Evolutionary conservation across 2,888 invertebrate species (phyloP).

Genomic region (Perizoma affinitatum): DNA sequence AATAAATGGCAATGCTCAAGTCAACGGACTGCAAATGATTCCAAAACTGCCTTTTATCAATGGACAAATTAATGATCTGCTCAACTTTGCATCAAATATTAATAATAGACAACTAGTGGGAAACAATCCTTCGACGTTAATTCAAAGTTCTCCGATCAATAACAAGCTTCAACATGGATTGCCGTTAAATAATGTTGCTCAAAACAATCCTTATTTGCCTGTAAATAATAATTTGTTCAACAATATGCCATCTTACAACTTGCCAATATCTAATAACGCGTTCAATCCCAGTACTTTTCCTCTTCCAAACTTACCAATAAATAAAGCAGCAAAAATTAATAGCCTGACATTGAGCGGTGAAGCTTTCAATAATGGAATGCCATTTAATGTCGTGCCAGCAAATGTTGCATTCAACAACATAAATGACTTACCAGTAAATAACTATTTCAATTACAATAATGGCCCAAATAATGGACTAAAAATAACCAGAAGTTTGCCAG

Average conservation of each 20-base stretch:
- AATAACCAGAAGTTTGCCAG: constrained; percentile 18
- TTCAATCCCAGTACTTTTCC: neutral
- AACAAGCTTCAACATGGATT: constrained; percentile 8
- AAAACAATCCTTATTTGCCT: constrained; percentile 11
- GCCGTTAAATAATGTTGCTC: constrained; percentile 8
- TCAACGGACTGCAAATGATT: constrained; percentile 14
- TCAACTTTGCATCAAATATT: constrained; percentile 14
- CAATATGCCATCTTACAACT: neutral
- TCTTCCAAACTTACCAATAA: constrained; percentile 3
- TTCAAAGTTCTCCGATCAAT: constrained; percentile 12
- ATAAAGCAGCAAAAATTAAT: constrained; percentile 13
- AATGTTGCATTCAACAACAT: neutral
- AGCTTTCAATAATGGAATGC: constrained; percentile 25
- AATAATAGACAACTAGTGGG: constrained; percentile 29
- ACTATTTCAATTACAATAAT: constrained; percentile 11
- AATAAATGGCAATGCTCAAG: constrained; percentile 26
- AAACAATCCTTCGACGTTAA: constrained; percentile 15
- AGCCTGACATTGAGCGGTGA: constrained; percentile 14
- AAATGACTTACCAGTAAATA: constrained; percentile 6
- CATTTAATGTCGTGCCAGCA: constrained; percentile 22
- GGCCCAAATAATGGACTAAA: constrained; percentile 17
- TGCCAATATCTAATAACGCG: neutral
- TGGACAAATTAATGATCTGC: constrained; percentile 16
- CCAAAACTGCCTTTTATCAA: constrained; percentile 13
- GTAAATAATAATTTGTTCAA: constrained; percentile 11